phyloP scores from a whole-genome alignment of 2,888 invertebrate species.

The Tenthredo notha region DNA sequence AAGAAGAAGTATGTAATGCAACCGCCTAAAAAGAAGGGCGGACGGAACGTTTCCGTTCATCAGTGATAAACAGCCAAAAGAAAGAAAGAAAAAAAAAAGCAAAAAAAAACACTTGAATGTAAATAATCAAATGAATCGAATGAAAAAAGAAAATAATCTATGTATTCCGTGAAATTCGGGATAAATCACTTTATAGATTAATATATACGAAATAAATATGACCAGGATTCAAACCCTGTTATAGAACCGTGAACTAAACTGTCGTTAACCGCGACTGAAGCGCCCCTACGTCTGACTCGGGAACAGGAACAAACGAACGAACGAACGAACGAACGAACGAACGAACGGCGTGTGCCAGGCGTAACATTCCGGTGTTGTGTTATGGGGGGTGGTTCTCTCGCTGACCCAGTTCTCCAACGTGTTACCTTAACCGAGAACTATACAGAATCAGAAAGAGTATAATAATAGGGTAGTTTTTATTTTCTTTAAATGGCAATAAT shows the following conservation, averaged over 20 bases:
- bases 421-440: neutral
- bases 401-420: constrained; percentile 39
- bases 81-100: no score
- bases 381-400: constrained; percentile 35
- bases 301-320: neutral
- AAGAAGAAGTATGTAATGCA: neutral
- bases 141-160: no score
- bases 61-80: neutral
- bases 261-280: constrained; percentile 1
- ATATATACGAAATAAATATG: neutral
- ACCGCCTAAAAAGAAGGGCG: neutral
- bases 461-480: neutral
- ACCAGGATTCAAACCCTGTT: constrained; percentile 3
- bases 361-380: constrained; percentile 31
- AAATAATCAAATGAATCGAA: neutral
- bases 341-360: neutral
- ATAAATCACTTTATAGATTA: constrained; percentile 3
- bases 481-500: neutral
- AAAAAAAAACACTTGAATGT: neutral
- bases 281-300: neutral
- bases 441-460: neutral
- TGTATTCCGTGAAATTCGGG: neutral
- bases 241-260: neutral
- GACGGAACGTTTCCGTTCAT: neutral
- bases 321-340: no score